Percentiles rank a stretch among this genome's conserved stretches.
Evolutionary conservation across 2,797 vertebrate species (phyloP).

Genomic region (Lithobates pipiens): DNA sequence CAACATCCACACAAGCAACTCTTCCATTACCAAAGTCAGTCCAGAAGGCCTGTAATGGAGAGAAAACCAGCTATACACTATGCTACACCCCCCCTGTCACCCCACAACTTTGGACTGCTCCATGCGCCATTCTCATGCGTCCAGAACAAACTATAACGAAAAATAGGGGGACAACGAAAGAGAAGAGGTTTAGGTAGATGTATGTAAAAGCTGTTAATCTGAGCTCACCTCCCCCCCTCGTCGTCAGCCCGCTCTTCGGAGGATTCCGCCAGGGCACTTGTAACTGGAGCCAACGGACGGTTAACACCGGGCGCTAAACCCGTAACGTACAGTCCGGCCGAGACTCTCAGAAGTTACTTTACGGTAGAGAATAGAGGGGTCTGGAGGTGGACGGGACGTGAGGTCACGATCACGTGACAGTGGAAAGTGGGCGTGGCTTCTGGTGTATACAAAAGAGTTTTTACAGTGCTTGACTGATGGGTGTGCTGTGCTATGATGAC

Average conservation of each 20-base stretch:
- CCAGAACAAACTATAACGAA: slow-evolving; percentile 16
- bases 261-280: neutral
- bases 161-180: no score
- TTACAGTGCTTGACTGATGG: no score
- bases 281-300: neutral
- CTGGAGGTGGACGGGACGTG: slow-evolving; percentile 4
- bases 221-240: neutral
- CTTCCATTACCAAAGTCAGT: neutral
- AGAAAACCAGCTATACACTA: no score
- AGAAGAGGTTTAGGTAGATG: neutral
- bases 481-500: no score
- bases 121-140: neutral
- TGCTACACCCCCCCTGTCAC: neutral
- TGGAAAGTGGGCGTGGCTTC: neutral
- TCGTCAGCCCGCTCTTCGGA: neutral
- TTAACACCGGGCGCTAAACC: neutral
- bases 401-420: neutral
- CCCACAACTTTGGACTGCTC: neutral
- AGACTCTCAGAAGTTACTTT: slow-evolving; percentile 38
- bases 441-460: neutral
- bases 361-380: neutral
- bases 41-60: neutral
- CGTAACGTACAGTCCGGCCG: neutral
- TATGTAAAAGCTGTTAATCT: neutral
- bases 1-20: neutral